phyloP scores from a whole-genome alignment of 2,888 invertebrate genomes.

The Bellardia bayeri region DNA sequence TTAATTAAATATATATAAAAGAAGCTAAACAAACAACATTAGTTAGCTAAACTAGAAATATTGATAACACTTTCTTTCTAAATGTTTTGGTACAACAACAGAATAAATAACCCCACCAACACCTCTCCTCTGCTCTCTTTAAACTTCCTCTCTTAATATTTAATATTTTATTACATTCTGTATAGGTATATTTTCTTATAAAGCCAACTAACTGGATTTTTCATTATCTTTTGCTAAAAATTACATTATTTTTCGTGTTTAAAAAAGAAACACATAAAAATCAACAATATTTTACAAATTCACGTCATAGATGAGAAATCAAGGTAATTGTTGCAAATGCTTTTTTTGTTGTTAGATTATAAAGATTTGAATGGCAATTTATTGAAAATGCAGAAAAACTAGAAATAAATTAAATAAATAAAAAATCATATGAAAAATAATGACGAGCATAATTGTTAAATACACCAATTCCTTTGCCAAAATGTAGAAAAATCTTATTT shows the following conservation, averaged over 20 bases:
- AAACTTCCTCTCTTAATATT: no score
- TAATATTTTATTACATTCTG: no score
- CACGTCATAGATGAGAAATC: slow-evolving; percentile 57
- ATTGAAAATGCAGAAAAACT: neutral
- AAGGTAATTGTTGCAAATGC: slow-evolving; percentile 18
- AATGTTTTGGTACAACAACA: no score
- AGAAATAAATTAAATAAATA: neutral
- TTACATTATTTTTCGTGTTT: no score
- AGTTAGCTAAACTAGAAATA: neutral
- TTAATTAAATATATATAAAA: neutral
- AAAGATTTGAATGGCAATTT: neutral
- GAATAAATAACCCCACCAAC: no score
- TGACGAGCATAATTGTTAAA: neutral
- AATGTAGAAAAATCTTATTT: neutral
- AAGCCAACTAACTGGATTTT: no score
- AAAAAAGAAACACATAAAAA: no score
- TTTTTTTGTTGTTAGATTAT: slow-evolving; percentile 17
- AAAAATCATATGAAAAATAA: neutral
- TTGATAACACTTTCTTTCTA: neutral
- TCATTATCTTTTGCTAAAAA: no score
- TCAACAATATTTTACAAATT: slow-evolving; percentile 25
- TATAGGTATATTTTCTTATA: no score
- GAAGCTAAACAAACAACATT: neutral
- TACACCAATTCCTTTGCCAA: neutral
- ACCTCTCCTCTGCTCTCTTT: no score